phyloP scores from a whole-genome alignment of 1,140 invertebrate species.

The Heliothis virescens region DNA sequence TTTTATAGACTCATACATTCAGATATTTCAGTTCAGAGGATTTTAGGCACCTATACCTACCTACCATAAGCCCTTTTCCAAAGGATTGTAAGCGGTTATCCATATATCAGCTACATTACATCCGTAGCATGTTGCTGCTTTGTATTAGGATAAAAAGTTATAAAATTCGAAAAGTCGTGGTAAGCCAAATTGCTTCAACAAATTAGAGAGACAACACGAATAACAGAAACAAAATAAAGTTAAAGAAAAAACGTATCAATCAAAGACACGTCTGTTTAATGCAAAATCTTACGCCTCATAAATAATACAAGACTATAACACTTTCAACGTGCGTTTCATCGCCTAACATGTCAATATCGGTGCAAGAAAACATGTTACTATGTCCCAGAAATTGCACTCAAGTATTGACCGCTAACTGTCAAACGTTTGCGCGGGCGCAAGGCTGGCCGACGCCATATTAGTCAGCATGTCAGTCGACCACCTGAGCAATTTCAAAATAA shows the following conservation, averaged over 20 bases:
- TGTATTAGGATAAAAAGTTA: too few relatives aligned
- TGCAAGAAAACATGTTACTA: constrained; percentile 25
- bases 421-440: constrained; percentile 30
- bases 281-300: not conserved
- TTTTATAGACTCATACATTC: not conserved
- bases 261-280: not conserved
- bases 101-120: too few relatives aligned
- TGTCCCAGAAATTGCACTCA: constrained; percentile 41
- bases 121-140: too few relatives aligned
- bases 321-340: constrained; percentile 7
- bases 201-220: too few relatives aligned
- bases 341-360: constrained; percentile 28
- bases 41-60: too few relatives aligned
- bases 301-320: constrained; percentile 35
- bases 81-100: too few relatives aligned
- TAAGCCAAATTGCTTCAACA: too few relatives aligned
- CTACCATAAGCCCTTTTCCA: too few relatives aligned
- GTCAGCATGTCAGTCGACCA: constrained; percentile 45
- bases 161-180: too few relatives aligned
- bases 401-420: constrained; percentile 56
- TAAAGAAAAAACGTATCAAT: too few relatives aligned
- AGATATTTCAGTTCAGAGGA: not conserved
- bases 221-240: too few relatives aligned
- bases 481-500: constrained; percentile 49
- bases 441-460: constrained; percentile 55